Evolutionary conservation across 2,888 invertebrate species (phyloP), one percentile per base, ranked within the genome.

Genomic region (Plebejus melissa): DNA sequence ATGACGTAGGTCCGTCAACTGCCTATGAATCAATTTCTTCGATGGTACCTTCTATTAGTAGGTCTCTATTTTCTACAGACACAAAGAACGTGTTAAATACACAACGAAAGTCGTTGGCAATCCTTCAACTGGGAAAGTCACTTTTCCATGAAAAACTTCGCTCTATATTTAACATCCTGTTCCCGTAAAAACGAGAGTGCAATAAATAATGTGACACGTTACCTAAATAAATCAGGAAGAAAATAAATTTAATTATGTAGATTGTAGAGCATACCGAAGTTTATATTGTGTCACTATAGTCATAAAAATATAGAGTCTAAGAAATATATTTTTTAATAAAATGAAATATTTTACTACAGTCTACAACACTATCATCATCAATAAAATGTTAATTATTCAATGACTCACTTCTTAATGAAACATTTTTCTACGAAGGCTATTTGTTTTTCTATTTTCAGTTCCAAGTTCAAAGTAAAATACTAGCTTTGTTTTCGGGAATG

Each of bases 201-300:
- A 65, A 65, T 65, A 65, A 65, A 65, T 65, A 36, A 36, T 36
- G 65, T 65, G 65, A 65, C 65, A 65, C 65, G 5, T 65, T 13
- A 32, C 2, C 65, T 16, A 65, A 32, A 36, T 65, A 65, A 32
- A 65, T 65, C 13, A 65, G 65, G 65, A 65, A 65, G 32, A 13
- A 13, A 16, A 65, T 65, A 65, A 32, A 65, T 60, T 28, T 28
- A 9, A 36, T 65, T 36, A 65, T 65, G 28, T 28, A 65, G 60
- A 58, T 22, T 65, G 28, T 28, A 65, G 60, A 58, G 58, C 58
- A 58, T 46, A 46, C 46, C 46, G 54, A 54, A 16, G 4, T 13
- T 16, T 54, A 16, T 16, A 54, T 54, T 16, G 16, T 54, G 54
- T 54, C 54, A 4, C 54, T 50, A 11, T 50, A 50, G 1, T 6